Evolutionary conservation across 30 jellyfish, hydroid and myxozoan genomes (phyloP), one percentile per base, ranked within the genome.

Genomic region (Aurelia sp.): DNA sequence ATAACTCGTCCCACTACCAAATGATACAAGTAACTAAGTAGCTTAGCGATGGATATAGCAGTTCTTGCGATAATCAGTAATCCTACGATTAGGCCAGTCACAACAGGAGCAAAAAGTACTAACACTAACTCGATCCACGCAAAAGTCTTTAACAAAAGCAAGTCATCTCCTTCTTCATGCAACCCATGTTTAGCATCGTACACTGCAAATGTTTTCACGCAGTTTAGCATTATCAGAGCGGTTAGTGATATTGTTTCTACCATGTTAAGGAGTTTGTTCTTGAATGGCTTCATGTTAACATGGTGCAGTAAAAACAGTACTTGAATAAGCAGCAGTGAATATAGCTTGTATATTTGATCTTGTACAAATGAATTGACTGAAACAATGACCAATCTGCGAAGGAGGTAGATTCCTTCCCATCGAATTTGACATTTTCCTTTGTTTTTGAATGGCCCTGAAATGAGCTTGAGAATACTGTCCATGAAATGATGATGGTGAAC

Each of bases 231-330:
- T 13, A 61, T 64, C 77, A 82, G 66, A 22, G 53, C 35, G 30
- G 78, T 15, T 72, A 82, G 64, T 15, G 92, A 82, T 52, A 74
- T 63, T 19, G 85, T 48, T 69, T 82, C 86, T 63, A 82, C 52
- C 18, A 30, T 24, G 69, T 82, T 82, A 1, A 82, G 86, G 60
- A 82, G 18, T n/a, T n/a, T n/a, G n/a, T n/a, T n/a, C n/a, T n/a
- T n/a, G n/a, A n/a, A n/a, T n/a, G n/a, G n/a, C n/a, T n/a, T 68
- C 50, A 30, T 31, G 30, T 31, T 17, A 4, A 82, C 18, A 51
- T 82, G 86, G 53, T 70, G 78, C 66, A 82, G 66, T 3, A 82
- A 77, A 82, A 82, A 82, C 31, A 82, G 21, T 18, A 67, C 64
- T 52, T 65, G 84, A 21, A 58, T 22, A 8, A 33, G 31, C 67